Percentiles rank a stretch among this genome's conserved stretches.
Evolutionary conservation across 2,797 vertebrate genomes (phyloP).

Genomic region (Acropternis orthonyx): DNA sequence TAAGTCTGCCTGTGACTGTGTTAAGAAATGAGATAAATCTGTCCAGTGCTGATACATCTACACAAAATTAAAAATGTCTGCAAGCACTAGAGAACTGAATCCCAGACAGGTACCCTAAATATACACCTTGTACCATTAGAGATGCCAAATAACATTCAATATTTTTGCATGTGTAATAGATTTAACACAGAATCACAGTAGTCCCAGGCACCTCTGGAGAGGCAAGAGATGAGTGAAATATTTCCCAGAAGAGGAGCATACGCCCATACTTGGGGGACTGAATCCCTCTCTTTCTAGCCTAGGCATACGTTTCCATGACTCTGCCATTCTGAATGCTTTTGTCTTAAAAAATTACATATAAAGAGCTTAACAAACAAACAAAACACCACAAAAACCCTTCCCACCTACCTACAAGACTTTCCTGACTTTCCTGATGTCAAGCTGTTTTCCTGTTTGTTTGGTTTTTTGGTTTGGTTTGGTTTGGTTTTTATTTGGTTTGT

Average conservation of each 20-base stretch:
- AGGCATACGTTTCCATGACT: background rate
- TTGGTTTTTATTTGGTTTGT: background rate
- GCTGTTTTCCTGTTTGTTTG: background rate
- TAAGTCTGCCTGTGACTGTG: background rate
- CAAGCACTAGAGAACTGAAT: background rate
- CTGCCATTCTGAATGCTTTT: background rate
- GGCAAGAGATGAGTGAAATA: background rate
- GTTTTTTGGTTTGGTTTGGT: too few relatives aligned
- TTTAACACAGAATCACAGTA: background rate
- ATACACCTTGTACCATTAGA: background rate
- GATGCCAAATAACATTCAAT: background rate
- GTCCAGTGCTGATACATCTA: background rate
- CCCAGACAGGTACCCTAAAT: background rate
- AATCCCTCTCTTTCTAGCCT: background rate
- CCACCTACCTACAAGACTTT: fast-evolving
- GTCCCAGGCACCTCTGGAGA: fast-evolving
- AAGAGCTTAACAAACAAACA: too few relatives aligned
- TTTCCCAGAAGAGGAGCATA: background rate
- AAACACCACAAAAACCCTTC: fast-evolving
- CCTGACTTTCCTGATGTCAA: too few relatives aligned
- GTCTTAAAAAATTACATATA: background rate
- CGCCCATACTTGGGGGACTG: too few relatives aligned
- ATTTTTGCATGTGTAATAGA: background rate
- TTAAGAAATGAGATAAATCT: background rate
- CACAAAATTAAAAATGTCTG: background rate